Base-by-base conservation (phyloP, 2,113 vertebrate genomes). In the Hypocryptadius cinnamomeus region DNA sequence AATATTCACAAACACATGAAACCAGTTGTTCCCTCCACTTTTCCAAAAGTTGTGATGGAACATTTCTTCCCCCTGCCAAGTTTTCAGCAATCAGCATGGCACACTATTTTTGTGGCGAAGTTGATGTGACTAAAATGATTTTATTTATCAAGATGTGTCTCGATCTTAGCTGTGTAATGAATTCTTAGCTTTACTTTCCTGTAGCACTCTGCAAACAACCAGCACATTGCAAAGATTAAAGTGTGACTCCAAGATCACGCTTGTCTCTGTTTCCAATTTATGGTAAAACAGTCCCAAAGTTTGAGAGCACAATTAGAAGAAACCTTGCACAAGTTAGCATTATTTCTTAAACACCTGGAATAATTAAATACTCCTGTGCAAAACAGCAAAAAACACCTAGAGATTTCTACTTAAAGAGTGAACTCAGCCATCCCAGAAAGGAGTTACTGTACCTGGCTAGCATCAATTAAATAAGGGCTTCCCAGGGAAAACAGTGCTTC, bases 291-390 rank as follows among this genome's bases (percentile, higher is more conserved):
- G 54, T 40, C 73, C 77, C n/a, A 51, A 61, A 78, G 39, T 53
- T 13, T 66, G 23, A 69, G 10, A 84, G 54, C 47, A 44, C 63
- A 96, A 87, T 77, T 96, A 92, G 88, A 79, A 91, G 15, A 47
- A 94, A 45, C 44, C 80, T 79, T 59, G 28, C 53, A 79, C 30
- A 76, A 80, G 56, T 42, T 54, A 64, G 25, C 30, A 81, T 72
- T 86, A 33, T 65, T 89, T 89, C 80, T 63, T 82, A 86, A 94
- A 71, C 79, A 79, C 51, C 53, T 91, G 77, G 72, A 90, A 89
- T 69, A 86, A 82, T 83, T 35, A 85, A 92, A 39, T 23, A 35
- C 31, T 73, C 42, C 42, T 60, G 19, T 44, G 60, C 18, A 86
- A 83, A 94, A 71, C 2, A 91, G 77, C 42, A 65, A 64, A 64